Conservation (phyloP, 2,113 vertebrate genomes). For the Limanda limanda region DNA sequence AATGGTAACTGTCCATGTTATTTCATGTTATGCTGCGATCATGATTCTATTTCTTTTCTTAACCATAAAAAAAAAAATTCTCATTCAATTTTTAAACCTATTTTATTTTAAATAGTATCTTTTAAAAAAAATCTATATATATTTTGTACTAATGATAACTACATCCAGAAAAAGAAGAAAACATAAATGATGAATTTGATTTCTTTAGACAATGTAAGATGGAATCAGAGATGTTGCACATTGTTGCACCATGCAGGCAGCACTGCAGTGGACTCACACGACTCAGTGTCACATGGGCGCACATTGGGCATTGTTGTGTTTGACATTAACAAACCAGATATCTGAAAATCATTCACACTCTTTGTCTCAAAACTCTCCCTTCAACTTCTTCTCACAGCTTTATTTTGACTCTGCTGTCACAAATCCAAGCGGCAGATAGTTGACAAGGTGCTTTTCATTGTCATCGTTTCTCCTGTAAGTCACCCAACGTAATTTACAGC, state of each 20-base stretch:
- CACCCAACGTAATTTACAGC: slow-evolving; percentile 58
- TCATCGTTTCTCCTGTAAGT: slow-evolving; percentile 61
- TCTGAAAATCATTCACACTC: slow-evolving; percentile 8
- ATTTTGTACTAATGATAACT: neutral
- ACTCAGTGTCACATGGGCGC: slow-evolving; percentile 6
- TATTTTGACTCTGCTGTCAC: slow-evolving; percentile 57
- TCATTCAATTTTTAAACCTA: neutral
- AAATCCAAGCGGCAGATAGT: slow-evolving; percentile 42
- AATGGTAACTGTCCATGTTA: slow-evolving; percentile 72
- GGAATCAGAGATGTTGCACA: neutral
- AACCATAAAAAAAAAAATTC: slow-evolving; percentile 15
- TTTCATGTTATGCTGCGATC: slow-evolving; percentile 56
- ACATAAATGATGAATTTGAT: neutral
- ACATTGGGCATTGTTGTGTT: neutral
- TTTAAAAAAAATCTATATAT: neutral
- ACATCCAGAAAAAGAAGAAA: neutral
- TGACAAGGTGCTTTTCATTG: slow-evolving; percentile 66
- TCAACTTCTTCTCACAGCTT: slow-evolving; percentile 29
- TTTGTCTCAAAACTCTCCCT: slow-evolving; percentile 36
- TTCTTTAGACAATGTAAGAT: slow-evolving; percentile 14
- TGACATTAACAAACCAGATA: slow-evolving; percentile 7
- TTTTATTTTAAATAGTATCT: neutral
- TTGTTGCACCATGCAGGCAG: slow-evolving; percentile 38
- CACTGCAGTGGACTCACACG: slow-evolving; percentile 14
- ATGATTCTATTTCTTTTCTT: slow-evolving; percentile 28